A percentile compares a stretch with the other conserved stretches of the same genome.
These are phyloP conservation scores for Gymnobelideus leadbeateri DNA, from an alignment of 2,113 vertebrate genomes.

Conservation along the genomic window DNA sequence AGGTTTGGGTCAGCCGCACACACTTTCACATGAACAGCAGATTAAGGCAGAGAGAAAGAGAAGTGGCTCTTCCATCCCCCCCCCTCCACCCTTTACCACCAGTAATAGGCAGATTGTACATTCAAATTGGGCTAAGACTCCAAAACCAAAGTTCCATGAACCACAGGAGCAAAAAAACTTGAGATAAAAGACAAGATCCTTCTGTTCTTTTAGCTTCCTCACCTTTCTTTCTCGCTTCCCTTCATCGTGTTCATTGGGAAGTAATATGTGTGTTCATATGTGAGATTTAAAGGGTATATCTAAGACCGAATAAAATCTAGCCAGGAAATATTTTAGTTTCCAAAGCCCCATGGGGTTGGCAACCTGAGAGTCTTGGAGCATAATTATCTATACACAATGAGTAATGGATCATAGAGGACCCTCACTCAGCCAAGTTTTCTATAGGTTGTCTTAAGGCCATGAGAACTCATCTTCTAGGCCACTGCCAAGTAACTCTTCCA, in stretches of 20 bases:
- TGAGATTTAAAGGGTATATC: constrained; percentile 73
- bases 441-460: constrained; percentile 16
- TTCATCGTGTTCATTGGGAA: constrained; percentile 76
- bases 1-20: constrained; percentile 86
- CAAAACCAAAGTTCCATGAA: constrained; percentile 86
- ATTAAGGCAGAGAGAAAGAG: constrained; percentile 84
- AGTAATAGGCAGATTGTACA: constrained; percentile 83
- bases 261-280: constrained; percentile 60
- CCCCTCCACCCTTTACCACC: constrained; percentile 75
- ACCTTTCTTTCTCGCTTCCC: constrained; percentile 69
- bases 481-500: constrained; percentile 39
- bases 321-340: constrained; percentile 72
- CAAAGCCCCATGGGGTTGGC: constrained; percentile 44
- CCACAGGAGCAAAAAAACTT: constrained; percentile 81
- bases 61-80: constrained; percentile 78
- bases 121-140: constrained; percentile 85
- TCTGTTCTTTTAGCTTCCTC: constrained; percentile 70
- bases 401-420: constrained; percentile 2
- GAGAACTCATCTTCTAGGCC: constrained; percentile 1
- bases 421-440: background rate
- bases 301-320: constrained; percentile 59
- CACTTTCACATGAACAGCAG: constrained; percentile 84
- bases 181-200: constrained; percentile 75
- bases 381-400: constrained; percentile 8
- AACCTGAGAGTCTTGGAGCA: constrained; percentile 36